Evolutionary conservation across 53 echinoderm and acorn worm species (phyloP).

Genomic region (Paracentrotus lividus): DNA sequence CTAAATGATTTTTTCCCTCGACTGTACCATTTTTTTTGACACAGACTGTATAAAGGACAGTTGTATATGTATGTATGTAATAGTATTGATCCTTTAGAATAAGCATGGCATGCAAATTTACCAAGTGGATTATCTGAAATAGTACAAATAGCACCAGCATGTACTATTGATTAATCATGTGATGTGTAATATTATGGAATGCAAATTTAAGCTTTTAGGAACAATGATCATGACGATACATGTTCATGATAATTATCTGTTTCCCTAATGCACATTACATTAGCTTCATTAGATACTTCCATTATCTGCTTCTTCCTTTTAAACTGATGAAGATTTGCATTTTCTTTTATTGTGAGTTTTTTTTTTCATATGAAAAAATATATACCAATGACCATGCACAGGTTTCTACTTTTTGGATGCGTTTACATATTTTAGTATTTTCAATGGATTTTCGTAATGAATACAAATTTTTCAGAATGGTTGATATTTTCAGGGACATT

Average conservation of each 20-base stretch:
- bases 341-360: no score
- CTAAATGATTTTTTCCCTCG: no score
- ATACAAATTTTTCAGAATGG: no score
- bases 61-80: no score
- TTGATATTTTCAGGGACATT: no score
- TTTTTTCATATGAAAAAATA: no score
- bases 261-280: neutral
- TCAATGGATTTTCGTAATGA: neutral
- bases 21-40: no score
- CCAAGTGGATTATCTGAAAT: neutral
- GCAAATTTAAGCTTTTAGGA: neutral
- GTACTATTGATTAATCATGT: constrained; percentile 3
- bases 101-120: constrained; percentile 17
- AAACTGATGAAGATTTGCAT: no score
- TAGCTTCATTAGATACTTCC: neutral
- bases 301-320: no score
- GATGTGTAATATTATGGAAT: neutral
- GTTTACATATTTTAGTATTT: neutral
- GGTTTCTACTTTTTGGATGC: neutral
- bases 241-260: neutral
- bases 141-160: neutral
- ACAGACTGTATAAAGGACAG: no score
- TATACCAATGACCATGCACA: no score
- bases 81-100: no score
- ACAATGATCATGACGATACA: neutral